Evolutionary conservation across 2,888 invertebrate genomes (phyloP), one percentile per base, ranked within the genome.

Genomic region (Lycia hirtaria): DNA sequence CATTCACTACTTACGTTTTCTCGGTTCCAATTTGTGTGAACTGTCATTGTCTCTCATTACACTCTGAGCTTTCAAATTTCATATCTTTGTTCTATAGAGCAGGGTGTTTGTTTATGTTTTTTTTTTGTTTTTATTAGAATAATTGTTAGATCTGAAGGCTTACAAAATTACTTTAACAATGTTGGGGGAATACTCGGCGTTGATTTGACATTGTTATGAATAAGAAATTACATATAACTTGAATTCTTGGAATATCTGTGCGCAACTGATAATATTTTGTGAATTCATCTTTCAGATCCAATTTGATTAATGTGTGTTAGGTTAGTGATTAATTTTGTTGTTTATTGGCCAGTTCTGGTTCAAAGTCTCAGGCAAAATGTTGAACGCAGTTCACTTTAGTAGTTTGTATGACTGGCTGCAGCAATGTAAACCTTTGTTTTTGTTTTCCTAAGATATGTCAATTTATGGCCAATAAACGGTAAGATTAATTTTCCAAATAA

Each of bases 271-370:
- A 78, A 55, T 75, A 72, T 77, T 84, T 84, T 83, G 84, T 84
- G 81, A 81, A 83, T 83, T 87, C n/a, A 78, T 85, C 78, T 85
- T 85, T 87, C 87, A 88, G 87, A 88, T 90, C 83, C 71, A 78
- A 83, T 85, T 81, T 70, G 76, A 81, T 78, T 80, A 78, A 80
- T 74, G 80, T 82, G 84, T 85, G 85, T 83, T 83, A 84, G 83
- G 63, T 75, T 76, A 78, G 71, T 70, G 57, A 35, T 59, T 45
- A 60, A 56, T 75, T 69, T 58, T 72, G 71, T 78, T 81, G 76
- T 79, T 78, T 81, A 78, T 83, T 85, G 83, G 78, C 51, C 52
- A 58, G 50, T 5, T 19, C 51, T 50, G 56, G 50, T 5, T 19
- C 19, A 7, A 49, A 15, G 12, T 19, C 74, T 66, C 69, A 60